Conservation (phyloP, 2,888 invertebrate species). For the Polyommatus iphigenia region DNA sequence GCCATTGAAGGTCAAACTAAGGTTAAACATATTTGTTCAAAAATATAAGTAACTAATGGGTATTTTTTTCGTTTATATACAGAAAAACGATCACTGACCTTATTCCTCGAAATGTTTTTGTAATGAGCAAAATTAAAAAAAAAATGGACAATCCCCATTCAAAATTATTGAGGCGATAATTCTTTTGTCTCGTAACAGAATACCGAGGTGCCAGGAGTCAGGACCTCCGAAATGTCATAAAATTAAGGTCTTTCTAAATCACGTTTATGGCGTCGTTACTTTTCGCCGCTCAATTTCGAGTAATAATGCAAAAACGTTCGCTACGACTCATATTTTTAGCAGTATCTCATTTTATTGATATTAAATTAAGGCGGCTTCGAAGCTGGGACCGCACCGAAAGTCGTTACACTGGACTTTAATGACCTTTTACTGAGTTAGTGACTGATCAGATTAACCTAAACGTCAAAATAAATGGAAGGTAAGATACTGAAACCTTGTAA, state of each 20-base stretch:
- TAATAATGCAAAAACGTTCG: conserved; percentile 21
- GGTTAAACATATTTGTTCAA: too few relatives aligned
- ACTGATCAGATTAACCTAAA: neutral
- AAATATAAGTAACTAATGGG: too few relatives aligned
- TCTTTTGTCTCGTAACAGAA: conserved; percentile 15
- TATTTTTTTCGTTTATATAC: too few relatives aligned
- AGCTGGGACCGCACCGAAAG: neutral
- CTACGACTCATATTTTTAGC: neutral
- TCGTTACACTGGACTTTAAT: neutral
- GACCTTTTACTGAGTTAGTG: neutral
- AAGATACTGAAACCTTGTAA: neutral
- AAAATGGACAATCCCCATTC: too few relatives aligned
- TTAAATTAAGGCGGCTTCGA: neutral
- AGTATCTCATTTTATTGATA: neutral
- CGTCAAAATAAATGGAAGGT: neutral
- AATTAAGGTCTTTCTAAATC: conserved; percentile 30
- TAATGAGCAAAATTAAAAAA: too few relatives aligned
- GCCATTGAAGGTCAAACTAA: too few relatives aligned
- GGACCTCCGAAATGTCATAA: neutral
- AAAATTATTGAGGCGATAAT: conserved; percentile 2
- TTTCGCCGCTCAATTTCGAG: conserved; percentile 22
- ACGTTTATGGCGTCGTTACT: conserved; percentile 22
- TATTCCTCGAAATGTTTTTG: too few relatives aligned
- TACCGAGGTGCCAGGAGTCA: neutral
- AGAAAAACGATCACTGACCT: too few relatives aligned